Conservation (phyloP, 1,140 invertebrate species). For the Diorhabda sublineata region DNA sequence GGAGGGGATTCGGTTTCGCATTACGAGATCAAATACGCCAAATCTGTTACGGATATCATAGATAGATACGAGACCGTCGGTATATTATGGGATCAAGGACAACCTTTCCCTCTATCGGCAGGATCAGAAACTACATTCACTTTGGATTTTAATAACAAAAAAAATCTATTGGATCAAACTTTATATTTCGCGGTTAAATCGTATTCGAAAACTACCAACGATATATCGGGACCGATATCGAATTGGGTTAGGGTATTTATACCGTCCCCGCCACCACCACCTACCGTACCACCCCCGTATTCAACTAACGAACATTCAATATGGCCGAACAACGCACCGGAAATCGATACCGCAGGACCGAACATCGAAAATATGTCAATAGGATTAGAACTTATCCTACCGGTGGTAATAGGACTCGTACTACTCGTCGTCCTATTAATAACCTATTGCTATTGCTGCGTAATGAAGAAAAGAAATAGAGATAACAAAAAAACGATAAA, state of each 20-base stretch:
- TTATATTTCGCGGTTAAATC: slow-evolving; percentile 55
- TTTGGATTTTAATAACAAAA: slow-evolving; percentile 48
- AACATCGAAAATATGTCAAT: slow-evolving; percentile 40
- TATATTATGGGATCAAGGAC: slow-evolving; percentile 42
- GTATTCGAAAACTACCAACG: slow-evolving; percentile 40
- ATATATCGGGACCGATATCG: slow-evolving; percentile 51
- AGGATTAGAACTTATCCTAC: slow-evolving; percentile 47
- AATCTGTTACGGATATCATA: slow-evolving; percentile 47
- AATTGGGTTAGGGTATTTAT: slow-evolving; percentile 55
- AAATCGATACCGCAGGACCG: slow-evolving; percentile 32
- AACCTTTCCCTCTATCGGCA: slow-evolving; percentile 44
- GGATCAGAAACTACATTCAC: slow-evolving; percentile 49
- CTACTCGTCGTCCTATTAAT: slow-evolving; percentile 45
- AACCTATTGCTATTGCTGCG: slow-evolving; percentile 51
- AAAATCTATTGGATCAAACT: slow-evolving; percentile 47
- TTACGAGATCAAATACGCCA: slow-evolving; percentile 52
- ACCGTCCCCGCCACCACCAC: slow-evolving; percentile 50
- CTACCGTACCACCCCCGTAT: slow-evolving; percentile 45
- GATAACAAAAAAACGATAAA: slow-evolving; percentile 37
- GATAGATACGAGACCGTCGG: slow-evolving; percentile 48
- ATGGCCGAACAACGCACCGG: slow-evolving; percentile 38
- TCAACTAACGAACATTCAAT: slow-evolving; percentile 40
- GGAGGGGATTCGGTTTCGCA: slow-evolving; percentile 48
- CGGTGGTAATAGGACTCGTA: slow-evolving; percentile 47
- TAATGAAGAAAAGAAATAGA: slow-evolving; percentile 40